Conservation (phyloP, 64 coral and sea anemone species). For the Cladopsammia gracilis region DNA sequence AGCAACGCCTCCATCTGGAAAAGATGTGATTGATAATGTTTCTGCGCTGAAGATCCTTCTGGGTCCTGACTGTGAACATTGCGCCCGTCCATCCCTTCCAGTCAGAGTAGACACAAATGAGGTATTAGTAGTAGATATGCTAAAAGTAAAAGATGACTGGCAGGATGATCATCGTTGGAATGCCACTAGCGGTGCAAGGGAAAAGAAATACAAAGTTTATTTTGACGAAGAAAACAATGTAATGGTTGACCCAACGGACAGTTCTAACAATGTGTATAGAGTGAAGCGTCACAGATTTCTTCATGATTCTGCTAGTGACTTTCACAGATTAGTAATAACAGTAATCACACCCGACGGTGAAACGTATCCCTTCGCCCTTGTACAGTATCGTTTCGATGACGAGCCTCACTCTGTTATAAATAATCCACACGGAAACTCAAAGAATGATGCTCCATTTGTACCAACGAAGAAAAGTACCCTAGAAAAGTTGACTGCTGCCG, state of each 20-base stretch:
- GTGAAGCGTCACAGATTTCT: constrained; percentile 22
- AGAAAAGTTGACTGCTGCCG: background rate
- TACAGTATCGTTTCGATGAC: constrained; percentile 39
- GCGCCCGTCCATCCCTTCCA: background rate
- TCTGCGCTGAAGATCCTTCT: background rate
- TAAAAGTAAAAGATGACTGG: constrained; percentile 34
- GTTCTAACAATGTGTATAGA: background rate
- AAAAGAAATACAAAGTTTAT: constrained; percentile 19
- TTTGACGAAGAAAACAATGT: background rate
- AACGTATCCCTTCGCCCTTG: constrained; percentile 9
- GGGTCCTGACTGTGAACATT: background rate
- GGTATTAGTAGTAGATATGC: constrained; percentile 29
- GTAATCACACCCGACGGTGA: background rate
- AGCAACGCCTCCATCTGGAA: background rate
- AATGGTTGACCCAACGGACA: background rate
- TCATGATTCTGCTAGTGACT: background rate
- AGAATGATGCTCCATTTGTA: background rate
- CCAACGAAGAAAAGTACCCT: constrained; percentile 47
- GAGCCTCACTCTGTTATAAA: background rate
- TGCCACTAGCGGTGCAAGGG: background rate
- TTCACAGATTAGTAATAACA: constrained; percentile 18
- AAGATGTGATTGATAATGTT: background rate
- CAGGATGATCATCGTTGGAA: constrained; percentile 54
- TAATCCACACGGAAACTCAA: constrained; percentile 38
- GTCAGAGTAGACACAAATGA: background rate